Evolutionary conservation across 2,888 invertebrate species (phyloP).

Genomic region (Noctua janthina): DNA sequence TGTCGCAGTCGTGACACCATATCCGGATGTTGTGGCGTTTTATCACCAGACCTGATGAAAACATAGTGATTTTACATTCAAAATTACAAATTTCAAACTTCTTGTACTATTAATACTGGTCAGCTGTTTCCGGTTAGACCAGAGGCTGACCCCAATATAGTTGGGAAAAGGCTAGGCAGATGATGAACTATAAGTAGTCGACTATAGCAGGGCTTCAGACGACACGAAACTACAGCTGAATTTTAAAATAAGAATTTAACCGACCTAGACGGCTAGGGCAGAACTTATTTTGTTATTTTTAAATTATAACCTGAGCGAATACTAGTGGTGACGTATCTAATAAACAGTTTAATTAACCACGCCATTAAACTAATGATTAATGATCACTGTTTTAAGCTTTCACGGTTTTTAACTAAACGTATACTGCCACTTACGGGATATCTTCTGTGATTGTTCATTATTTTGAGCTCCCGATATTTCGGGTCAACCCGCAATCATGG

Average conservation of each 20-base stretch:
- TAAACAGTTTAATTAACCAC: background rate
- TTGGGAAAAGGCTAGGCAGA: background rate
- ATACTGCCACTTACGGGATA: too few species aligned
- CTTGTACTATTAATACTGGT: background rate
- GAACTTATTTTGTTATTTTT: background rate
- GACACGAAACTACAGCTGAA: background rate
- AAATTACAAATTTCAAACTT: background rate
- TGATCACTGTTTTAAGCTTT: too few species aligned
- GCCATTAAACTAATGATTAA: background rate
- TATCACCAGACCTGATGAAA: constrained; percentile 92
- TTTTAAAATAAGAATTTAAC: background rate
- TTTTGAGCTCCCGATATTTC: too few species aligned
- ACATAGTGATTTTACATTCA: background rate
- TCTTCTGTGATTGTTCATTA: too few species aligned
- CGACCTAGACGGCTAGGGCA: background rate
- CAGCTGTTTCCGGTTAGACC: background rate
- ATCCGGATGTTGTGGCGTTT: constrained; percentile 97
- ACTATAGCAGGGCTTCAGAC: background rate
- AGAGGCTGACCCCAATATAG: background rate
- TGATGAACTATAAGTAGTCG: background rate
- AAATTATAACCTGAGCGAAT: background rate
- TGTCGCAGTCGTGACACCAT: constrained; percentile 98
- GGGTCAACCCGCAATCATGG: too few species aligned
- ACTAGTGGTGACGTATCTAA: background rate
- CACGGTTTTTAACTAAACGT: too few species aligned